Percentiles rank a stretch among this genome's conserved stretches.
Conservation (phyloP, 2,113 vertebrate genomes). For the Junco hyemalis region DNA sequence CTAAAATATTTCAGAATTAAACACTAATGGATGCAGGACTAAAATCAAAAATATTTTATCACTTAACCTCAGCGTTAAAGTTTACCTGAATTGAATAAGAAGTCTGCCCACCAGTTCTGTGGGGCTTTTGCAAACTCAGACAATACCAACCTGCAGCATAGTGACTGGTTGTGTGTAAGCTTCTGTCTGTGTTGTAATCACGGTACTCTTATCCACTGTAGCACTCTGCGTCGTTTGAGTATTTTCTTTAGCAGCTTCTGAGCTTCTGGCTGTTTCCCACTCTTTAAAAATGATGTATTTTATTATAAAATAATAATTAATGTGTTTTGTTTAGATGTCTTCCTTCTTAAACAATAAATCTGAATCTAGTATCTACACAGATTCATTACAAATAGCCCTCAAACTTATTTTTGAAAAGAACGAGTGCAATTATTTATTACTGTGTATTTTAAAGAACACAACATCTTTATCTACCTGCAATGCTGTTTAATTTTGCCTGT, state of each 20-base stretch:
- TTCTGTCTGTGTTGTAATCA: slow-evolving; percentile 83
- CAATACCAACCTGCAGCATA: slow-evolving; percentile 90
- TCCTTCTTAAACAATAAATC: background rate
- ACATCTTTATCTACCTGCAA: background rate
- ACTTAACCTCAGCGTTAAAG: background rate
- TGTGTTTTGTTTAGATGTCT: background rate
- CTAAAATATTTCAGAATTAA: background rate
- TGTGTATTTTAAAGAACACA: background rate
- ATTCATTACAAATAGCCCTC: background rate
- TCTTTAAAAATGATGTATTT: slow-evolving; percentile 72
- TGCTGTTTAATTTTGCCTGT: background rate
- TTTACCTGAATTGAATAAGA: background rate
- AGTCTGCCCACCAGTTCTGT: background rate
- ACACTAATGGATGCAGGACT: background rate
- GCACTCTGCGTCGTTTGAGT: slow-evolving; percentile 70
- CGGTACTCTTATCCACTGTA: slow-evolving; percentile 76
- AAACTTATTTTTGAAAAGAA: background rate
- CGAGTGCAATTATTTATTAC: background rate
- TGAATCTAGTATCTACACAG: background rate
- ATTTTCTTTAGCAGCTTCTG: slow-evolving; percentile 82
- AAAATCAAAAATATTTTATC: background rate
- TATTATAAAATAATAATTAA: background rate
- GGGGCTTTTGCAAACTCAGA: background rate
- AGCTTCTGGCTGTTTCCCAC: slow-evolving; percentile 90
- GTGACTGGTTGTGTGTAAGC: slow-evolving; percentile 89